These are phyloP conservation scores for Geococcyx californianus DNA, from an alignment of 2,113 vertebrate species.

Conservation along the genomic window DNA sequence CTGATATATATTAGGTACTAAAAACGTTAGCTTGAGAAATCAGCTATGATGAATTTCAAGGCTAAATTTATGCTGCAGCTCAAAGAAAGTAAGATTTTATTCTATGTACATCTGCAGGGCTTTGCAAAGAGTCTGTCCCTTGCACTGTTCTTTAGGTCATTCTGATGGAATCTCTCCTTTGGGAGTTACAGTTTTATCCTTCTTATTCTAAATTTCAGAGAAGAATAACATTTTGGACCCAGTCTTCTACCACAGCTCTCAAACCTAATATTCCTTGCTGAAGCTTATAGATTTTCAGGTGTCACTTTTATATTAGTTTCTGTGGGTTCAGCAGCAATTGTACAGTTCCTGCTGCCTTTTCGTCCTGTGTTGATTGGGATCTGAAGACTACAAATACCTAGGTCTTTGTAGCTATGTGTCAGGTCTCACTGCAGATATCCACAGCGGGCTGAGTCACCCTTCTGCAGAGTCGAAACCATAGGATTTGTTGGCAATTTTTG, in stretches of 20 bases:
- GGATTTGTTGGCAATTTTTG: background rate
- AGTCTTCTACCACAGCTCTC: background rate
- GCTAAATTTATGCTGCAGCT: background rate
- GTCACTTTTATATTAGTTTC: background rate
- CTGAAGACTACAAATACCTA: background rate
- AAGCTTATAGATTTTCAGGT: background rate
- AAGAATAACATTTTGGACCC: background rate
- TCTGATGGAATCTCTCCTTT: background rate
- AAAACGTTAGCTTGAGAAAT: background rate
- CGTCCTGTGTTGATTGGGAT: background rate
- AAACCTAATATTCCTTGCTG: background rate
- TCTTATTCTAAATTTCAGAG: background rate
- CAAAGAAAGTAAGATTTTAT: background rate
- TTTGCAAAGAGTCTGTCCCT: background rate
- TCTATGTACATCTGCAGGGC: background rate
- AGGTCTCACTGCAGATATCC: background rate
- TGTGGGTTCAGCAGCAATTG: background rate
- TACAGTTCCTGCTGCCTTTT: background rate
- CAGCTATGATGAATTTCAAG: background rate
- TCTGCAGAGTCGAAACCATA: background rate
- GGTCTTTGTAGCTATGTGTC: background rate
- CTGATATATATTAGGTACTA: background rate
- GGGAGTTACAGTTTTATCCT: background rate
- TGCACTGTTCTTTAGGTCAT: fast-evolving
- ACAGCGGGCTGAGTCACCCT: background rate